Base-by-base conservation (phyloP, 1,140 invertebrate genomes). In the Drosophila baimaii region DNA sequence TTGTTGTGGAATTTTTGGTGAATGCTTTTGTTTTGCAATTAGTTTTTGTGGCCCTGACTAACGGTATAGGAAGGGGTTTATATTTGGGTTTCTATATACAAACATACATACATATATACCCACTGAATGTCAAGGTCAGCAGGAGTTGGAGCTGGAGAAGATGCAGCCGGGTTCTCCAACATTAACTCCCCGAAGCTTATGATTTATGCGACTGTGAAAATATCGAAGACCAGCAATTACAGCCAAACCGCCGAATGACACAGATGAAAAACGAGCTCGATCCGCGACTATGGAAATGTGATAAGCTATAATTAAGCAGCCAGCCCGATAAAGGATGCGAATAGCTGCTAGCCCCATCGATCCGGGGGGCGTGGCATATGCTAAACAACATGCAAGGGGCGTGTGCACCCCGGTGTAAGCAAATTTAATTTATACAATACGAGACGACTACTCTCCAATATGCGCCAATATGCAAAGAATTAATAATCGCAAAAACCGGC, bases 361-460 rank as follows among this genome's bases (percentile, higher is more conserved):
- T 35, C 51, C 51, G 31, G 31, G 44, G 86, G 86, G 86, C 88
- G 88, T 90, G 52, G 63, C 74, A 86, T 90, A 90, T 90, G 88
- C 88, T 90, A 90, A 90, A 90, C 88, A 90, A 90, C 88, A 90
- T 77, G 88, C 83, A 90, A 90, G 88, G 82, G 88, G 88, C 88
- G 88, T 90, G 73, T 65, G 73, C 23, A 51, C 71, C 23, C 47
- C 71, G 54, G 64, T 72, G 80, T 90, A 90, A 90, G 68, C 88
- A 90, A 90, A 90, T 90, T 90, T 90, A 90, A 90, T 90, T 90
- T 90, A 90, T 90, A 90, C 88, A 90, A 90, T 77, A 19, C 41
- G 29, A 49, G 29, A 52, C 27, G 19, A 33, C 8, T 17, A 6
- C 8, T 54, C 51, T 21, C 25, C 44, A 47, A 49, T 49, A 51